Percentiles rank a stretch among this genome's conserved stretches.
These are phyloP conservation scores for Cynopterus brachyotis DNA, from an alignment of 2,113 vertebrate genomes.

Conservation along the genomic window DNA sequence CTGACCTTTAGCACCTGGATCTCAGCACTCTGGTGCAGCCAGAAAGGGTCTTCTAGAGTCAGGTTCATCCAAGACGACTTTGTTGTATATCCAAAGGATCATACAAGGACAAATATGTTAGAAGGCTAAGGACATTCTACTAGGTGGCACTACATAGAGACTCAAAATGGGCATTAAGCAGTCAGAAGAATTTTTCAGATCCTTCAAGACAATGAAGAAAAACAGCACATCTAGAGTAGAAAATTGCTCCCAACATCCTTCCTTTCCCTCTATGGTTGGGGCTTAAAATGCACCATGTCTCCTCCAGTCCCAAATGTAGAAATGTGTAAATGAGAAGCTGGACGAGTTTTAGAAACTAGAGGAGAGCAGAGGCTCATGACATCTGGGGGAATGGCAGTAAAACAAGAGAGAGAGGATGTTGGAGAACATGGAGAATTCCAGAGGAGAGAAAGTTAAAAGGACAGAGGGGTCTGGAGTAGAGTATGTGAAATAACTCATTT, in stretches of 20 bases:
- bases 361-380: not conserved
- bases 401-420: not conserved
- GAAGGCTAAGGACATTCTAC: not conserved
- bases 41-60: not conserved
- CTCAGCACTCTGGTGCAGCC: not conserved
- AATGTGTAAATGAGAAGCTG: not conserved
- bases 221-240: not conserved
- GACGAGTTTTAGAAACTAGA: not conserved
- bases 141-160: too few relatives aligned
- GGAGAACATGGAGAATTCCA: not conserved
- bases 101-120: not conserved
- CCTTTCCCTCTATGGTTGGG: not conserved
- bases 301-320: not conserved
- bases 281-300: not conserved
- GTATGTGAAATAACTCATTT: not conserved
- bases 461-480: not conserved
- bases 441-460: not conserved
- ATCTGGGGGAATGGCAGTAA: not conserved
- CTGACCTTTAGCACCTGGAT: too few relatives aligned
- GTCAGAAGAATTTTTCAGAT: not conserved
- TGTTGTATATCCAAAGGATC: not conserved
- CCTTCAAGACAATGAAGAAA: not conserved
- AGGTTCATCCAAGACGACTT: not conserved
- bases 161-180: not conserved
- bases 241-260: not conserved